Evolutionary conservation across 1,140 invertebrate genomes (phyloP).

Genomic region (Conus ventricosus): DNA sequence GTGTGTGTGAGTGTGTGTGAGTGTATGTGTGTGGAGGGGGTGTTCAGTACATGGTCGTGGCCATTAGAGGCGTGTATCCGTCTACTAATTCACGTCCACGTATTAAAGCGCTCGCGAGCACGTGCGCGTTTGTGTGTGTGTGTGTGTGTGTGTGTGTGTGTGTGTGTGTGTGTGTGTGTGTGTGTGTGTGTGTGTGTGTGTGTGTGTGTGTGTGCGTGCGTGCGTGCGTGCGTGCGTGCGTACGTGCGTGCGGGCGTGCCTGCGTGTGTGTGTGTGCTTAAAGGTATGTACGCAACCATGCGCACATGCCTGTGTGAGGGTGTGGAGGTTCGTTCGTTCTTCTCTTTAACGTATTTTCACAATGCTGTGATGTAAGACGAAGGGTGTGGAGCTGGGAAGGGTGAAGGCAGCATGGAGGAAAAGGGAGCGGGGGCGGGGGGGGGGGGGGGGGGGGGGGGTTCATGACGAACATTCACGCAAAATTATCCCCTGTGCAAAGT

Average conservation of each 20-base stretch:
- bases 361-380: neutral
- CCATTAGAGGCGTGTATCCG: too few species aligned
- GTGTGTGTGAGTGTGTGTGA: too few species aligned
- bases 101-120: too few species aligned
- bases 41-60: too few species aligned
- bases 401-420: neutral
- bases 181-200: conserved; percentile 20
- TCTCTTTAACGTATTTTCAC: neutral
- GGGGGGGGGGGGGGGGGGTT: neutral
- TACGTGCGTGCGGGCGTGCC: neutral
- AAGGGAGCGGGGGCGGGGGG: neutral
- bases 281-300: neutral
- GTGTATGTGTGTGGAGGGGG: too few species aligned
- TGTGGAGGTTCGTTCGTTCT: neutral
- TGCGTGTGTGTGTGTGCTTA: neutral
- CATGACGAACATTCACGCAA: neutral
- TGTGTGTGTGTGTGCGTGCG: conserved; percentile 12
- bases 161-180: neutral
- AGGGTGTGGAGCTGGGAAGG: neutral
- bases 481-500: too few species aligned
- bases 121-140: too few species aligned
- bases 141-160: too few species aligned
- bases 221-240: conserved; percentile 8
- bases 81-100: too few species aligned
- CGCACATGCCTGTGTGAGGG: neutral